Conservation (phyloP, 2,888 invertebrate species). For the Pyralis farinalis region DNA sequence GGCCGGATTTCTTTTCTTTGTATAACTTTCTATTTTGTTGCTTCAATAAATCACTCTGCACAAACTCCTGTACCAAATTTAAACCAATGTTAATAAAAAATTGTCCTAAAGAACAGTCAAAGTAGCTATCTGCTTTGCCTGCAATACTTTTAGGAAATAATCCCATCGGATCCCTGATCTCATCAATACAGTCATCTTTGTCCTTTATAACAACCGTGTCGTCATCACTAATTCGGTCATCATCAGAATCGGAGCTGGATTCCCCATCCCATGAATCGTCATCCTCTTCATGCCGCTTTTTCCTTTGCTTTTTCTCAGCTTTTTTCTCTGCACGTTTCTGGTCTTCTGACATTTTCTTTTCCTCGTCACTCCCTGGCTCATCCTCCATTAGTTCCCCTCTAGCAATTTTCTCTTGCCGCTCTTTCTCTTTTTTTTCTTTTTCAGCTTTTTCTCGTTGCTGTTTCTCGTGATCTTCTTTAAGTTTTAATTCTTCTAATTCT, state of each 20-base stretch:
- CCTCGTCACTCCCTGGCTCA: constrained; percentile 38
- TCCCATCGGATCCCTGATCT: constrained; percentile 69
- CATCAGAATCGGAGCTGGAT: constrained; percentile 74
- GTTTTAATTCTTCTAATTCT: constrained; percentile 77
- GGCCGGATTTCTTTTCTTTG: constrained; percentile 83
- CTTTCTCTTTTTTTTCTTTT: constrained; percentile 61
- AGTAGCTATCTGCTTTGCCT: constrained; percentile 85
- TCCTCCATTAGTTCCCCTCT: constrained; percentile 45
- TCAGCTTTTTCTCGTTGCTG: constrained; percentile 51
- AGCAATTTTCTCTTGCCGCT: constrained; percentile 61
- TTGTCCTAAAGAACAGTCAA: constrained; percentile 93
- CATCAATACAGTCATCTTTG: constrained; percentile 75
- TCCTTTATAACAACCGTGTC: constrained; percentile 79
- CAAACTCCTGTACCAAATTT: constrained; percentile 95
- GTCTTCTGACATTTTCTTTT: constrained; percentile 40
- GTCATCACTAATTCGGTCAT: constrained; percentile 67
- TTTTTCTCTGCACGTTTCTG: constrained; percentile 29
- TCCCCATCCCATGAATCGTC: constrained; percentile 83
- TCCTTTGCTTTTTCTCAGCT: constrained; percentile 53
- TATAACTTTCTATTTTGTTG: constrained; percentile 94
- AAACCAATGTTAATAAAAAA: constrained; percentile 96
- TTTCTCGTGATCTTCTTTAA: constrained; percentile 60
- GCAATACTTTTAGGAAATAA: constrained; percentile 66
- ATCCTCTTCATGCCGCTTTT: constrained; percentile 70
- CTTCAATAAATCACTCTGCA: constrained; percentile 93